phyloP scores from a whole-genome alignment of 1,140 invertebrate species.

The Lepidostoma basale region DNA sequence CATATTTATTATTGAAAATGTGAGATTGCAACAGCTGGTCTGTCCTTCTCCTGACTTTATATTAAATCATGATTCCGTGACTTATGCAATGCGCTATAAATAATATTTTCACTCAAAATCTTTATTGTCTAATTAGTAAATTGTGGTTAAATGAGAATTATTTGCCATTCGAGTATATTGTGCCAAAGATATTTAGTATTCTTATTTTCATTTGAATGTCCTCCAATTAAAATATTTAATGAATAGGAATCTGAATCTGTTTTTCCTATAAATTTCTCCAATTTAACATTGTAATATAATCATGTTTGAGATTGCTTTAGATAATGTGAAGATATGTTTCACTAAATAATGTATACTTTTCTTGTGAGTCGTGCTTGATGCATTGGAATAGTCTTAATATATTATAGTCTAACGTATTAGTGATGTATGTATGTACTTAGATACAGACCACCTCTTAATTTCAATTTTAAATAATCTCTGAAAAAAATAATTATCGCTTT shows the following conservation, averaged over 20 bases:
- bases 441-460: too few species aligned
- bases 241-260: constrained; percentile 20
- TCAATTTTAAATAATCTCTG: too few species aligned
- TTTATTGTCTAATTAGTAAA: too few species aligned
- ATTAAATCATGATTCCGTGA: too few species aligned
- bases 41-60: background rate
- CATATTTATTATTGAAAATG: too few species aligned
- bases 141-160: too few species aligned
- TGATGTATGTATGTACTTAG: constrained; percentile 4
- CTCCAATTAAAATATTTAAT: too few species aligned
- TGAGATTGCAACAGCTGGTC: background rate
- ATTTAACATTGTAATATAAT: constrained; percentile 18
- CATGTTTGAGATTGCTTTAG: constrained; percentile 9
- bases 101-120: too few species aligned
- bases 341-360: background rate
- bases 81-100: too few species aligned
- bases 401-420: background rate
- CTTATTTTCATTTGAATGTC: too few species aligned
- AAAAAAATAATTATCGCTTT: too few species aligned
- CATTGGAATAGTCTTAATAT: constrained; percentile 17
- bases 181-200: constrained; percentile 9
- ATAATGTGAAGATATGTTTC: constrained; percentile 8
- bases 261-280: background rate
- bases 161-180: too few species aligned
- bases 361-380: constrained; percentile 23